A percentile compares a stretch with the other conserved stretches of the same genome.
These are phyloP conservation scores for Limnephilus rhombicus DNA, from an alignment of 2,888 invertebrate genomes.

Conservation along the genomic window DNA sequence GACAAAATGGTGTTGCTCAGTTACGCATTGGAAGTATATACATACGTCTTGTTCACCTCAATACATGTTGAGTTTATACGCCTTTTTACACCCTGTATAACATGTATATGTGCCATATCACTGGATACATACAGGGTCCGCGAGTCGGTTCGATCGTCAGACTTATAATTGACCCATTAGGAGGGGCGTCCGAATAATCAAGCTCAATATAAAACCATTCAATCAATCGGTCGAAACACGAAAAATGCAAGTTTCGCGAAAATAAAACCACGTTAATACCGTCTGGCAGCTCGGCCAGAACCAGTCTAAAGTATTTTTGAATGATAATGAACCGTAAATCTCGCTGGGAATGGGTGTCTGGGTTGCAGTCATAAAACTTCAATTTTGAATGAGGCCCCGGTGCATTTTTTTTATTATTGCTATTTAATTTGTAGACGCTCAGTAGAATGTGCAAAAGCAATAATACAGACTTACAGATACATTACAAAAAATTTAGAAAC, in stretches of 20 bases:
- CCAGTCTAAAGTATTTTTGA: not conserved
- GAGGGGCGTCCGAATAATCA: not conserved
- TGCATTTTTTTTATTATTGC: not conserved
- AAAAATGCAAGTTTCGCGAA: not conserved
- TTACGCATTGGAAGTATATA: too few relatives aligned
- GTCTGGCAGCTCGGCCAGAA: constrained; percentile 1
- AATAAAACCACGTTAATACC: not conserved
- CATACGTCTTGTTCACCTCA: too few relatives aligned
- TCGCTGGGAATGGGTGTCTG: not conserved
- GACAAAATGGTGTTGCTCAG: too few relatives aligned
- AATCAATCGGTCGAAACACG: constrained; percentile 1
- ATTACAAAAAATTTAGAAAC: not conserved
- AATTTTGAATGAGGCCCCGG: not conserved
- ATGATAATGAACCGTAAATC: not conserved
- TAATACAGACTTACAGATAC: not conserved
- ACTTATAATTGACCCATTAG: constrained; percentile 2
- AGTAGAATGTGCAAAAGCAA: not conserved
- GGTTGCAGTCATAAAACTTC: not conserved
- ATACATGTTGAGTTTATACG: not conserved
- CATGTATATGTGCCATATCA: not conserved
- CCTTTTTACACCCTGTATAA: not conserved
- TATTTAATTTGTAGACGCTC: not conserved
- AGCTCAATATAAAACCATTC: not conserved
- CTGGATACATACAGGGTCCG: not conserved
- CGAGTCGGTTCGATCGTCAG: constrained; percentile 7